Evolutionary conservation across 2,113 vertebrate genomes (phyloP), one percentile per base, ranked within the genome.

Genomic region (Trinectes maculatus): DNA sequence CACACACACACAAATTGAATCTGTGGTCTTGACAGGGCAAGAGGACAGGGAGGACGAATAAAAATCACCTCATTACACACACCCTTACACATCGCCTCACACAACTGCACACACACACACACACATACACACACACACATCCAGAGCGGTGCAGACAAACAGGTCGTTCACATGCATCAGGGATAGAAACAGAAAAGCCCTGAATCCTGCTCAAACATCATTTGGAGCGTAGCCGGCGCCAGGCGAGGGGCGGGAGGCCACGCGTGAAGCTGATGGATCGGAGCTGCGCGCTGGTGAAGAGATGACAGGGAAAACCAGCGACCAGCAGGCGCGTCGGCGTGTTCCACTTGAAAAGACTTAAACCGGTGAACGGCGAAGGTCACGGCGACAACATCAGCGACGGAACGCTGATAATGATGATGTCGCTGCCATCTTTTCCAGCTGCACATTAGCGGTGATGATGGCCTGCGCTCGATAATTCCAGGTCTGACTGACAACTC

Each of bases 1-100:
- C 70, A 66, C 28, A 10, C 66, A 4, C 74, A 69, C 71, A 80
- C 76, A 88, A 89, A 89, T 88, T 88, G 62, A 87, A 89, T 88
- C 77, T 60, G 58, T 46, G 70, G 80, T 83, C 79, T 56, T 86
- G 77, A 85, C 79, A 73, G 85, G 74, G 48, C 79, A 82, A 71
- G 74, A 78, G 76, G 86, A 84, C 80, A 77, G 43, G 42, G 40
- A 80, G 76, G 83, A 81, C 74, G 36, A 88, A 85, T 86, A 79
- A 87, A 84, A 85, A 88, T 87, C 77, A 76, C 80, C 86, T 85
- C 80, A 89, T 89, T 88, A 88, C 31, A 3, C 39, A 39, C 58
- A 49, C 43, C 19, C 31, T 11, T 26, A 43, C 70, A 68, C 47
- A 7, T 25, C 22, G 13, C 6, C 54, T 9, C 53, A 13, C 43